phyloP scores from a whole-genome alignment of 1,140 invertebrate species.

The Drosophila parvula region DNA sequence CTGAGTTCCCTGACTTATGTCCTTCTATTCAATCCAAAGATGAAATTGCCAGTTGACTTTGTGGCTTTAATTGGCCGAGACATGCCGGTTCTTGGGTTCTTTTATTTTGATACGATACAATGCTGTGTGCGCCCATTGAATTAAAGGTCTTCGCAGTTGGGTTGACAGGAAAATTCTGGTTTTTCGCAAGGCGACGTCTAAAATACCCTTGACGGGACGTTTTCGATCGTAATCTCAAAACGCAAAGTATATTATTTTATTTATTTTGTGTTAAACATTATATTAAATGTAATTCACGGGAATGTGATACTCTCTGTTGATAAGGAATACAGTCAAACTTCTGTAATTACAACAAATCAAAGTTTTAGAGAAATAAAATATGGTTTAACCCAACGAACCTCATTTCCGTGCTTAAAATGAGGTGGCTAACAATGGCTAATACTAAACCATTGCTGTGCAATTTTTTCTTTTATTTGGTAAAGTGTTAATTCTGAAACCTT shows the following conservation, averaged over 20 bases:
- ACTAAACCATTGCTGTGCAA: too few relatives aligned
- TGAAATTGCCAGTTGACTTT: conserved; percentile 27
- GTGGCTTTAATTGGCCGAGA: conserved; percentile 27
- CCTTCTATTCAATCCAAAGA: conserved; percentile 14
- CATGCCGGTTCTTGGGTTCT: conserved; percentile 10
- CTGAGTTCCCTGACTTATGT: conserved; percentile 24
- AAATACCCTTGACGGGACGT: conserved; percentile 5
- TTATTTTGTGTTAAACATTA: neutral
- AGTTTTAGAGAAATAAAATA: neutral
- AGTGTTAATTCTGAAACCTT: neutral
- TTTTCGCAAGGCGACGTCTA: neutral
- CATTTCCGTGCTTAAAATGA: too few relatives aligned
- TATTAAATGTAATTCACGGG: neutral
- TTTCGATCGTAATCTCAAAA: neutral
- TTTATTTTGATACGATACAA: conserved; percentile 8
- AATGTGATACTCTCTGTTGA: neutral
- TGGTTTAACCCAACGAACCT: too few relatives aligned
- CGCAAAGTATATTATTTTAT: neutral
- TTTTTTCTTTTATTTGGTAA: neutral
- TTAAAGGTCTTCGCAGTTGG: conserved; percentile 41
- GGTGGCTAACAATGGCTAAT: too few relatives aligned
- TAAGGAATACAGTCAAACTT: neutral
- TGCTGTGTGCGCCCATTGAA: conserved; percentile 23
- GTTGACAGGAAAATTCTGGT: conserved; percentile 8
- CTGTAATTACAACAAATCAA: neutral